Evolutionary conservation across 2,797 vertebrate species (phyloP).

Genomic region (Xiphophorus birchmanni): DNA sequence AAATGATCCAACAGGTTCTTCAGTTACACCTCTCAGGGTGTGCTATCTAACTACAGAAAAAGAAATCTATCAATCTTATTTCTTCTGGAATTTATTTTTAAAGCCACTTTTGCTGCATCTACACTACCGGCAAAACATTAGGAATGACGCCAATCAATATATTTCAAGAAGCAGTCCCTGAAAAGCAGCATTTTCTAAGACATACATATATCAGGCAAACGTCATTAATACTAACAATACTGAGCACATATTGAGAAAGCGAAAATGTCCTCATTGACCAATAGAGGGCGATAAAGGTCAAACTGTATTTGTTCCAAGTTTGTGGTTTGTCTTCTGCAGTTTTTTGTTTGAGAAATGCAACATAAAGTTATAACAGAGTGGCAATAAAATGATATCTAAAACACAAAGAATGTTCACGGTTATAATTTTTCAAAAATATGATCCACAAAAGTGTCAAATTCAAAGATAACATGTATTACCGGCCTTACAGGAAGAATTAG

Average conservation of each 20-base stretch:
- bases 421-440: not conserved
- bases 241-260: not conserved
- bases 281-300: slow-evolving; percentile 40
- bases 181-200: not conserved
- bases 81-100: not conserved
- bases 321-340: not conserved
- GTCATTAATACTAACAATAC: not conserved
- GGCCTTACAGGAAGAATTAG: not conserved
- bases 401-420: not conserved
- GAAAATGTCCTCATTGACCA: slow-evolving; percentile 14
- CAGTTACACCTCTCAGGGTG: not conserved
- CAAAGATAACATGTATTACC: not conserved
- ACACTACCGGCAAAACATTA: not conserved
- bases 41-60: not conserved
- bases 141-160: not conserved
- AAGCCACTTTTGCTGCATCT: not conserved
- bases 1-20: not conserved
- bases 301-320: not conserved
- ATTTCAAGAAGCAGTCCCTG: not conserved
- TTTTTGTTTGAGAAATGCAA: not conserved
- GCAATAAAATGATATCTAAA: not conserved
- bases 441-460: not conserved
- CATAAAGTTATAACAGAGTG: not conserved
- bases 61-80: not conserved
- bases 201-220: not conserved